Conservation (phyloP, 2,113 vertebrate genomes). For the Entomyzon cyanotis region DNA sequence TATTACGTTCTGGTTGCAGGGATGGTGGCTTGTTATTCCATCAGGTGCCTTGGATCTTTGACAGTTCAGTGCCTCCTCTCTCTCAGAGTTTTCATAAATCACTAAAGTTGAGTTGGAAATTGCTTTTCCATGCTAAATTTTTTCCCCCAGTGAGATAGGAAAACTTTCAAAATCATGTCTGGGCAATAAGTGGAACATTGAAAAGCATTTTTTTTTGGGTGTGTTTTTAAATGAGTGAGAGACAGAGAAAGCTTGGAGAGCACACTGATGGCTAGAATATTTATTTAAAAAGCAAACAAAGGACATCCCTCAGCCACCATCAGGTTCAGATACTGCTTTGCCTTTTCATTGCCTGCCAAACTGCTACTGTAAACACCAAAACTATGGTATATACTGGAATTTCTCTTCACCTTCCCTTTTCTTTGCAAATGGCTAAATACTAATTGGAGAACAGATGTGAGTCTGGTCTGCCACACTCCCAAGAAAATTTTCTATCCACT, state of each 20-base stretch:
- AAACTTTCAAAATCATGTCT: background rate
- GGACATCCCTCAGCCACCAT: accelerated
- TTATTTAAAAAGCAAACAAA: background rate
- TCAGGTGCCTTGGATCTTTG: background rate
- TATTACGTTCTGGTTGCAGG: background rate
- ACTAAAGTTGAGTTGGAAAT: background rate
- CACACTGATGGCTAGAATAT: background rate
- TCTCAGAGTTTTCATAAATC: background rate
- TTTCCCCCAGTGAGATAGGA: background rate
- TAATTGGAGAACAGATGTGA: background rate
- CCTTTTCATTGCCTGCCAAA: background rate
- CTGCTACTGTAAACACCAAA: background rate
- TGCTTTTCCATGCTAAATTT: background rate
- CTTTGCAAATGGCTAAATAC: background rate
- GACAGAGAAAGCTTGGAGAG: background rate
- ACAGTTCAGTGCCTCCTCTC: background rate
- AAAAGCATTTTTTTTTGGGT: background rate
- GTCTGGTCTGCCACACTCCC: background rate
- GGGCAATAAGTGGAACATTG: background rate
- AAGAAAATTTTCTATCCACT: background rate
- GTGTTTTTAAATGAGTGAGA: background rate
- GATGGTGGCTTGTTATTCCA: background rate
- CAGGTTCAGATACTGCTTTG: background rate
- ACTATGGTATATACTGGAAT: background rate
- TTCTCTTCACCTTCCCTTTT: background rate